A percentile compares a stretch with the other conserved stretches of the same genome.
These are phyloP conservation scores for Trichonephila clavata DNA, from an alignment of 1,140 invertebrate genomes.

Conservation along the genomic window DNA sequence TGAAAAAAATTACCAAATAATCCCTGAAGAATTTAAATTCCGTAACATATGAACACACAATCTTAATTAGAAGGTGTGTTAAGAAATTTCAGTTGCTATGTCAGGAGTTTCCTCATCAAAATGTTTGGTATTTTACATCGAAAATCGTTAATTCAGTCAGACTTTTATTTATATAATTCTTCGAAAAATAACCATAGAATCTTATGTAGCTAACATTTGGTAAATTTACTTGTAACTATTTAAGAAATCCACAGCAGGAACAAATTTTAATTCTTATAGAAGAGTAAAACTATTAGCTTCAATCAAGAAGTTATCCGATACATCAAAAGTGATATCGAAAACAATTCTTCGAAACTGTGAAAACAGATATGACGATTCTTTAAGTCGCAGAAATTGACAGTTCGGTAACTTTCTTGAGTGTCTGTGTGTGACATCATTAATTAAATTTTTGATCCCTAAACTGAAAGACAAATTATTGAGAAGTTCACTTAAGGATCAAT, in stretches of 20 bases:
- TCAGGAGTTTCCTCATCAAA: too few species aligned
- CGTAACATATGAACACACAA: too few species aligned
- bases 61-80: too few species aligned
- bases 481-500: constrained; percentile 23
- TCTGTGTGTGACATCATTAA: constrained; percentile 67
- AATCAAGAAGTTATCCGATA: neutral
- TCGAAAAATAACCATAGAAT: too few species aligned
- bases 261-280: neutral
- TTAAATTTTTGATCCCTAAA: constrained; percentile 58
- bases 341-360: neutral
- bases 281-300: neutral
- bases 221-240: neutral
- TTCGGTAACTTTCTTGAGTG: constrained; percentile 44
- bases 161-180: too few species aligned
- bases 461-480: constrained; percentile 52
- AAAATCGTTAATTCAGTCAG: too few species aligned
- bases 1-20: too few species aligned
- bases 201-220: too few species aligned
- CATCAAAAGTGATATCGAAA: neutral
- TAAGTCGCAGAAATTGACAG: constrained; percentile 26
- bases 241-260: neutral
- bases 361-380: neutral
- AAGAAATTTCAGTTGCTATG: too few species aligned
- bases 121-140: too few species aligned
- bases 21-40: too few species aligned